Conservation (phyloP, 2,797 vertebrate genomes). For the Picus viridis region DNA sequence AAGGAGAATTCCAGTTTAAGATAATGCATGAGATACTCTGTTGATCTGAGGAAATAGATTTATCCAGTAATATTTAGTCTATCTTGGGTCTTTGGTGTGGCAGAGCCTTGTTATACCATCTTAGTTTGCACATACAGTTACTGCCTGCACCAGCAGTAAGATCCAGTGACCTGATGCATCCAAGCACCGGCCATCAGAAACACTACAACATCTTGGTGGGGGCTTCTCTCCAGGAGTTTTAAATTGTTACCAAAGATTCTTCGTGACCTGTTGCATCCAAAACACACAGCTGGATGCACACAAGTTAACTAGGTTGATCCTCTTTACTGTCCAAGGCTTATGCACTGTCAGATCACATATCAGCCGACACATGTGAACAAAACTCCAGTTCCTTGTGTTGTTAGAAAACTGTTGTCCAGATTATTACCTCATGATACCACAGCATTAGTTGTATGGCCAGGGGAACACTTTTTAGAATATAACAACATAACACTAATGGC, state of each 20-base stretch:
- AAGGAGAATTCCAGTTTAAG: slow-evolving; percentile 23
- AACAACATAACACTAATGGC: not conserved
- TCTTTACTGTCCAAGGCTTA: not conserved
- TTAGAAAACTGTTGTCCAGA: not conserved
- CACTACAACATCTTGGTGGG: not conserved
- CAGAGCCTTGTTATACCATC: not conserved
- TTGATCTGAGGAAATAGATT: not conserved
- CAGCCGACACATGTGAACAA: not conserved
- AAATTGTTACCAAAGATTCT: not conserved
- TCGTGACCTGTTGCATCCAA: not conserved
- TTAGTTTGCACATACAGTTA: not conserved
- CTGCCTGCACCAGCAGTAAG: not conserved
- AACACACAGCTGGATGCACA: not conserved
- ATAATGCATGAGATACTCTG: not conserved
- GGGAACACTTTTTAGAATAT: not conserved
- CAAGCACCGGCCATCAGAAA: not conserved
- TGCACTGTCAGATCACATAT: not conserved
- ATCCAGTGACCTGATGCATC: not conserved
- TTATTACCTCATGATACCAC: not conserved
- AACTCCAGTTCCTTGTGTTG: not conserved
- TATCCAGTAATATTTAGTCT: not conserved
- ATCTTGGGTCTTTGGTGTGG: not conserved
- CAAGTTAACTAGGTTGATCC: not conserved
- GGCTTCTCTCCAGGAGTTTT: not conserved
- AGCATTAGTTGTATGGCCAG: not conserved